phyloP scores from a whole-genome alignment of 2,797 vertebrate genomes.

The Scleropages formosus region DNA sequence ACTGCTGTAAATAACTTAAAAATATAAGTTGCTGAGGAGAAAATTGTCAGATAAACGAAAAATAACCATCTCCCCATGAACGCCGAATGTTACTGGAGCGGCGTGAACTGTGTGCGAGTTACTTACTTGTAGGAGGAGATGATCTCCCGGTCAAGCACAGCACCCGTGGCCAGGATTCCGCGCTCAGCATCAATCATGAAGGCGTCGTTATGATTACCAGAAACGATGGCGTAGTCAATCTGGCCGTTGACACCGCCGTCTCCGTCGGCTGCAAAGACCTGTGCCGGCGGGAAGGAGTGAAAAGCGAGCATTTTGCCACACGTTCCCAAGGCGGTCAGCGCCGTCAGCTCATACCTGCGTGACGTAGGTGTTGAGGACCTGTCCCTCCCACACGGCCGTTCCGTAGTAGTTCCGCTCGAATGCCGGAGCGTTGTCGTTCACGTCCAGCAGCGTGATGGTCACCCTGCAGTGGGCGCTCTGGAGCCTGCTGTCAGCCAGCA shows the following conservation, averaged over 20 bases:
- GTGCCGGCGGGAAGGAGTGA: constrained; percentile 20
- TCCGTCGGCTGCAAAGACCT: constrained; percentile 83
- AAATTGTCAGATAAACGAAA: too few relatives aligned
- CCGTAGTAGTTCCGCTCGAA: constrained; percentile 76
- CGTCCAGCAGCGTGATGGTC: constrained; percentile 72
- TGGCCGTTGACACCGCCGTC: constrained; percentile 81
- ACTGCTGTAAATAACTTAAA: background rate
- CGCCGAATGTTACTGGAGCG: too few relatives aligned
- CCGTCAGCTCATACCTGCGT: constrained; percentile 70
- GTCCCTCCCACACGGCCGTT: constrained; percentile 80
- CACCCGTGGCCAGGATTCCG: constrained; percentile 77
- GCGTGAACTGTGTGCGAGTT: too few relatives aligned
- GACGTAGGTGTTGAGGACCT: constrained; percentile 69
- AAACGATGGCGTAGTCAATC: constrained; percentile 78
- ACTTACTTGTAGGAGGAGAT: constrained; percentile 81
- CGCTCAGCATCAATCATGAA: constrained; percentile 77
- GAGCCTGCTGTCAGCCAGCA: constrained; percentile 76
- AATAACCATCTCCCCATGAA: too few relatives aligned
- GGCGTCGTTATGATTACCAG: constrained; percentile 75
- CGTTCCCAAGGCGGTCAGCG: background rate
- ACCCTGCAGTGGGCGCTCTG: constrained; percentile 73
- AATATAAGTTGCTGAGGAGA: background rate
- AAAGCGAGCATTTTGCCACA: background rate
- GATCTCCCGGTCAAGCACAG: constrained; percentile 77
- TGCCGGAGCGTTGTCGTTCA: constrained; percentile 80